Conservation (phyloP, 2,797 vertebrate genomes). For the Lepus townsendii region DNA sequence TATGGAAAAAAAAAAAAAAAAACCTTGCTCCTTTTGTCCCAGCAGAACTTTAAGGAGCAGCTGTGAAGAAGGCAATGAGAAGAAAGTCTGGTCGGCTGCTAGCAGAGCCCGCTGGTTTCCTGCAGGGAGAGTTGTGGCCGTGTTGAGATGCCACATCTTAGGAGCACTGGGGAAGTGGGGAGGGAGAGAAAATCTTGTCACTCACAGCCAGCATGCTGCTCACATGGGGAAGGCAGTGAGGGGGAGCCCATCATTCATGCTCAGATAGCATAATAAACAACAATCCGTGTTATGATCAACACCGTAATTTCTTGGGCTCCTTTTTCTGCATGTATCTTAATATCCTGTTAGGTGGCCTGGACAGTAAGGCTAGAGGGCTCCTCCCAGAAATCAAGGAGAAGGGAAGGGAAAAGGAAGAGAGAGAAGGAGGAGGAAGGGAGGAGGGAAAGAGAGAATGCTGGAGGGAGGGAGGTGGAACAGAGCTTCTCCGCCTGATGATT, state of each 20-base stretch:
- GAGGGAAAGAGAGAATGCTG: not conserved
- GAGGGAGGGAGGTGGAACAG: not conserved
- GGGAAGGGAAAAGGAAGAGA: rapidly evolving
- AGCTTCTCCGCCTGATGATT: constrained; percentile 5
- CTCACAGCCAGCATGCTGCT: not conserved
- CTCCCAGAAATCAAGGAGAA: not conserved
- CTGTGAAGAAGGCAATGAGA: not conserved
- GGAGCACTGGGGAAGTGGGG: no score
- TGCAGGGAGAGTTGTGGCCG: not conserved
- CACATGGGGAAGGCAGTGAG: not conserved
- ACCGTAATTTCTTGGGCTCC: no score
- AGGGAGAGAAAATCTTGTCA: no score
- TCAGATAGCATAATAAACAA: no score
- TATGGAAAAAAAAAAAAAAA: not conserved
- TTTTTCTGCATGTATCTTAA: no score
- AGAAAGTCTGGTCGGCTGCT: not conserved
- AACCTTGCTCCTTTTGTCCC: not conserved
- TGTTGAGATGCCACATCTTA: not conserved
- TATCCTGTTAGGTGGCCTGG: not conserved
- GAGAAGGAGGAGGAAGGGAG: no score
- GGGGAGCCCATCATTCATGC: not conserved
- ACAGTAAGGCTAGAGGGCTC: not conserved
- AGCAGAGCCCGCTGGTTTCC: not conserved
- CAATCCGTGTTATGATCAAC: no score
- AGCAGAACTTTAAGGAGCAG: not conserved